These are phyloP conservation scores for Chaetodon auriga DNA, from an alignment of 2,113 vertebrate species.

Conservation along the genomic window DNA sequence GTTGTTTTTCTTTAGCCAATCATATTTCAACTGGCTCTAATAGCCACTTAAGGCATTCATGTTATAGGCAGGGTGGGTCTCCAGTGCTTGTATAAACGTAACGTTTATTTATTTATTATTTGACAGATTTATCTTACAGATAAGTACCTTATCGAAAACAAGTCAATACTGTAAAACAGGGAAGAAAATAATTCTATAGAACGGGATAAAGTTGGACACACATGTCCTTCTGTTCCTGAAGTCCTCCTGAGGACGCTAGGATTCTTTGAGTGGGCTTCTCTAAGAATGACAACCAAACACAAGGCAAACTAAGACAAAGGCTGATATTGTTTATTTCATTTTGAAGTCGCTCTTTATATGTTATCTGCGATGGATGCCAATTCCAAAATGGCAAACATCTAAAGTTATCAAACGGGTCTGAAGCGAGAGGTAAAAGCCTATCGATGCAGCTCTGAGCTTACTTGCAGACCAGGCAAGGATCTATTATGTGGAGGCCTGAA, in stretches of 20 bases:
- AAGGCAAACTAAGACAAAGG: background rate
- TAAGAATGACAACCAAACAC: background rate
- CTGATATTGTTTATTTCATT: background rate
- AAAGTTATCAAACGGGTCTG: background rate
- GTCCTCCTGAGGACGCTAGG: background rate
- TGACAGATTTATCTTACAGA: too few species aligned
- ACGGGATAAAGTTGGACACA: background rate
- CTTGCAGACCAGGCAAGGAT: background rate
- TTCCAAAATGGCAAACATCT: background rate
- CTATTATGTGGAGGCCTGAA: background rate
- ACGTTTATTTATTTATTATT: background rate
- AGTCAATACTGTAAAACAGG: background rate
- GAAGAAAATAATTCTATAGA: background rate
- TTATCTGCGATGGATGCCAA: background rate
- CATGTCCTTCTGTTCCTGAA: background rate
- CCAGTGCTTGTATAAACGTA: background rate
- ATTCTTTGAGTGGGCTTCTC: background rate
- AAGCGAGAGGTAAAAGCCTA: background rate
- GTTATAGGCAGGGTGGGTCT: background rate
- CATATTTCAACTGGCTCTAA: background rate
- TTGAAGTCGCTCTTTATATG: background rate
- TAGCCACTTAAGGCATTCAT: background rate
- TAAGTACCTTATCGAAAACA: too few species aligned
- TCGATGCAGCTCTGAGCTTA: background rate
- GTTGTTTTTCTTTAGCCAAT: slow-evolving; percentile 22